These are phyloP conservation scores for Fistularia tabacaria DNA, from an alignment of 2,797 vertebrate species.

Conservation along the genomic window DNA sequence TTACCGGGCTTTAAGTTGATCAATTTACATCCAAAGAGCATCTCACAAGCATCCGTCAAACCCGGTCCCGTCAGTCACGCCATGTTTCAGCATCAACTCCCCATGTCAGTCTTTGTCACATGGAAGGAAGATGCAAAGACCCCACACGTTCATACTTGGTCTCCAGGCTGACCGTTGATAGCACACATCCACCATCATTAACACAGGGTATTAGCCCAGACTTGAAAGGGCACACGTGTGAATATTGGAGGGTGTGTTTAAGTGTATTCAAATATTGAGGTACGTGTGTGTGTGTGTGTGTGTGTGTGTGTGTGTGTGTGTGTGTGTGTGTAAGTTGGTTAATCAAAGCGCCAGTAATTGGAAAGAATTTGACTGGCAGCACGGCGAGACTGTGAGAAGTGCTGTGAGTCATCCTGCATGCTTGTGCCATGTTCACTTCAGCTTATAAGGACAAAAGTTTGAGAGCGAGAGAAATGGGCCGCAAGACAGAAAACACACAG, in stretches of 20 bases:
- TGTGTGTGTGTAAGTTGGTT: too few relatives aligned
- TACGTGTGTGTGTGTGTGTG: slow-evolving; percentile 4
- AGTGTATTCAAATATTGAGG: too few relatives aligned
- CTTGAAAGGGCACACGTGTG: not conserved
- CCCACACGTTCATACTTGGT: slow-evolving; percentile 7
- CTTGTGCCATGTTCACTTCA: slow-evolving; percentile 45
- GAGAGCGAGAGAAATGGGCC: slow-evolving; percentile 18
- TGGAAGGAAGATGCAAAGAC: too few relatives aligned
- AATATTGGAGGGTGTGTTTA: too few relatives aligned
- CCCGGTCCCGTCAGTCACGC: slow-evolving; percentile 26
- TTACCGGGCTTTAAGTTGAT: slow-evolving; percentile 18
- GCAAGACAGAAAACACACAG: slow-evolving; percentile 28
- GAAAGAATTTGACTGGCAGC: slow-evolving; percentile 50
- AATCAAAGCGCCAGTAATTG: slow-evolving; percentile 45
- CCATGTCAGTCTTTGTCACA: slow-evolving; percentile 1
- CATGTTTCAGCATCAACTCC: slow-evolving; percentile 29
- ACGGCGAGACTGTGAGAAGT: slow-evolving; percentile 34
- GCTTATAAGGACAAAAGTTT: slow-evolving; percentile 63
- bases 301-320: not conserved
- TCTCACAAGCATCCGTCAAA: slow-evolving; percentile 1
- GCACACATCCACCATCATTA: too few relatives aligned
- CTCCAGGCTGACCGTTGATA: slow-evolving; percentile 9
- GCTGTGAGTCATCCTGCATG: slow-evolving; percentile 47
- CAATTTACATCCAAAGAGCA: slow-evolving; percentile 31
- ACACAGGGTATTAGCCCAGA: too few relatives aligned